Conservation (phyloP, 1,140 invertebrate genomes). For the Lepidostoma basale region DNA sequence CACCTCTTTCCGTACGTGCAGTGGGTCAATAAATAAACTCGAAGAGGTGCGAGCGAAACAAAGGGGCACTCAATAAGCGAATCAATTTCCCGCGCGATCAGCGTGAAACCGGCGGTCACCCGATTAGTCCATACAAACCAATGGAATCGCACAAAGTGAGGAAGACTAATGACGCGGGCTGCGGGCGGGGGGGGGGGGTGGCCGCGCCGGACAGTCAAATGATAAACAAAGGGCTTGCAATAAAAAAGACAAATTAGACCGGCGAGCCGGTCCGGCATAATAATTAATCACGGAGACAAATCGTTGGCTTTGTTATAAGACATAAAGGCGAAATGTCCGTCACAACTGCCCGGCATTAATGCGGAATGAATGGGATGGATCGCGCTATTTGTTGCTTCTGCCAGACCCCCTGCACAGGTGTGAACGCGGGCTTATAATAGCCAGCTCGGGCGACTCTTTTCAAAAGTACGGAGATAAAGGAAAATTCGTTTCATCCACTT, state of each 20-base stretch:
- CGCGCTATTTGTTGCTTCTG: constrained; percentile 10
- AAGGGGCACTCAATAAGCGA: not conserved
- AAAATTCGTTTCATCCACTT: too few species aligned
- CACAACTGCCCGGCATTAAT: not conserved
- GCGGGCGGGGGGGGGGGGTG: constrained; percentile 12
- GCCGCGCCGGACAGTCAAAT: constrained; percentile 28
- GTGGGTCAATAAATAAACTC: too few species aligned
- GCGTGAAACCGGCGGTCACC: not conserved
- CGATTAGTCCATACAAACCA: not conserved
- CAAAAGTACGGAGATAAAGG: too few species aligned
- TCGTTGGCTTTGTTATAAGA: constrained; percentile 33
- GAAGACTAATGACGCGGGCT: constrained; percentile 19
- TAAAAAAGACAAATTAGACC: constrained; percentile 37
- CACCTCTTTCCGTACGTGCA: too few species aligned
- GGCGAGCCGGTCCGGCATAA: constrained; percentile 14
- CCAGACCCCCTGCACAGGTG: not conserved
- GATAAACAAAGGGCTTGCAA: constrained; percentile 35
- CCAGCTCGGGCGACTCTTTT: too few species aligned
- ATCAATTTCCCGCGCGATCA: not conserved
- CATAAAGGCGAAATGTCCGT: constrained; percentile 25
- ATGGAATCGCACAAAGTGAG: constrained; percentile 21
- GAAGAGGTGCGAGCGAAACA: too few species aligned
- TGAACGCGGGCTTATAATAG: too few species aligned
- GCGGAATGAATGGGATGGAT: not conserved
- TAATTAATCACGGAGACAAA: constrained; percentile 35